These are phyloP conservation scores for Tanytarsus gracilentus DNA, from an alignment of 2,888 invertebrate genomes.

Conservation along the genomic window DNA sequence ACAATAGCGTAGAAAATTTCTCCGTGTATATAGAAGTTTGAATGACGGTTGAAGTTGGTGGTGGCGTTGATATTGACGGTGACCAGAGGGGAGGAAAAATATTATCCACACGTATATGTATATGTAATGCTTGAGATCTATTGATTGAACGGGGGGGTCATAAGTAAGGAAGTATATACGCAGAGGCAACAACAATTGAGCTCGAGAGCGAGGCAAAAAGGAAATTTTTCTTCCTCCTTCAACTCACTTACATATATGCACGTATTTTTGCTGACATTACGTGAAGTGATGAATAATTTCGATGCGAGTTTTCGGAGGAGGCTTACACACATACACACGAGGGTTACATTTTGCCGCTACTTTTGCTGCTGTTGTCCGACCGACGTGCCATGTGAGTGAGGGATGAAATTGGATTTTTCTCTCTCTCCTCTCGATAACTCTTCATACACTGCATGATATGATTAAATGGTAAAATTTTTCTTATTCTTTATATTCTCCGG, in stretches of 20 bases:
- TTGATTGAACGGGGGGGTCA: too few species aligned
- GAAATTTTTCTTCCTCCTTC: background rate
- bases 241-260: conserved; percentile 15
- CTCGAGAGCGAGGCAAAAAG: background rate
- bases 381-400: conserved; percentile 2
- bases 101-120: too few species aligned
- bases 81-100: too few species aligned
- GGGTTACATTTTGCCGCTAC: conserved; percentile 4
- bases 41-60: too few species aligned
- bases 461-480: conserved; percentile 17
- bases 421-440: background rate
- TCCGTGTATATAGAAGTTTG: too few species aligned
- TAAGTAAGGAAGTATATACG: background rate
- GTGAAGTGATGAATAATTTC: conserved; percentile 28
- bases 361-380: conserved; percentile 4
- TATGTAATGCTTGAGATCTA: too few species aligned
- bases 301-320: conserved; percentile 19
- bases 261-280: conserved; percentile 26
- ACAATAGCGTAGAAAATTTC: too few species aligned
- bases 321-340: background rate
- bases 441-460: conserved; percentile 15
- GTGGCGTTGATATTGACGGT: too few species aligned
- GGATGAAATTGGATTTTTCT: conserved; percentile 24
- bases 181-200: background rate
- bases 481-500: conserved; percentile 1